Base-by-base conservation (phyloP, 2,797 vertebrate genomes). In the Sandelia bainsii region DNA sequence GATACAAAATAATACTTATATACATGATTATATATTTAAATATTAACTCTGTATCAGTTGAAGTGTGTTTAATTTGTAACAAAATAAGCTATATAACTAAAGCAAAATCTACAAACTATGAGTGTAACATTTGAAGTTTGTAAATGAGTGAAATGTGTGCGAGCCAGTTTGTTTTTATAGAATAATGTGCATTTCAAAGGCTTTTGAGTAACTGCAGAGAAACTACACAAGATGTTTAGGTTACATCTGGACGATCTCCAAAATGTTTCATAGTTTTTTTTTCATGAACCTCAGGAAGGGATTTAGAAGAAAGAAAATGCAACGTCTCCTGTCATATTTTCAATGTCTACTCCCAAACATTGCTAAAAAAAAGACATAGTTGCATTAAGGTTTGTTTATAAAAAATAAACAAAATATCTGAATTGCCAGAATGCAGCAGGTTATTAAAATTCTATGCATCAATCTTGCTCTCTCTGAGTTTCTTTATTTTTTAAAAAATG, bases 211-310 rank as follows among this genome's bases (percentile, higher is more conserved):
- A 19, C 57, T 45, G 19, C 29, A 62, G 37, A 76, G 39, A 52
- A 62, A 27, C 16, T 40, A 48, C 66, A 12, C 20, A 71, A 53
- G 50, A 70, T 75, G 63, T 77, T 81, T 74, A 56, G 62, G 69
- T 70, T 78, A 74, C 77, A 86, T 80, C 68, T 86, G 77, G 61
- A 76, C 45, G 52, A 59, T 70, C 74, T 80, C 25, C 80, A 65
- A 78, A 77, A 79, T 59, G 75, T 79, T 80, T 80, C 49, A 85
- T 72, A 52, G 37, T 71, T 80, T 68, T 25, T 34, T 34, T 9
- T 5, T 34, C 8, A 61, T 68, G 50, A 61, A 66, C 48, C 32
- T 69, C 37, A 59, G 29, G 16, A 48, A 57, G 62, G 14, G 40
- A 62, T 78, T 82, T 50, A 20, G 39, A 80, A 70, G 71, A 12